Evolutionary conservation across 2,113 vertebrate genomes (phyloP), one percentile per base, ranked within the genome.

Genomic region (Clinocottus analis): DNA sequence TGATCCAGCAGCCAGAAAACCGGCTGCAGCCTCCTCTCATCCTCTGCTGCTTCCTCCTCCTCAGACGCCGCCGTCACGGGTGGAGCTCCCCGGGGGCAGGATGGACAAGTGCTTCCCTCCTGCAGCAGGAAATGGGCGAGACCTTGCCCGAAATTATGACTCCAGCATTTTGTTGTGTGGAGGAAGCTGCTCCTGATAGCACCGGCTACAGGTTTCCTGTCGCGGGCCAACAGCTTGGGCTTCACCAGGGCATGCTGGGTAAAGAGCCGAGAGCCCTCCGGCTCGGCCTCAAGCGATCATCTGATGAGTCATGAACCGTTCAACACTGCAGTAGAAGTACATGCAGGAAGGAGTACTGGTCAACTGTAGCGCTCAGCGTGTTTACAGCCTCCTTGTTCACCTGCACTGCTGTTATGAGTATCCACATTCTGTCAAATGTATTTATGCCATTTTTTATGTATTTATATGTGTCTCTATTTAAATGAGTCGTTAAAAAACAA

Each of bases 161-260:
- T 95, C 91, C 93, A 94, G 94, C 91, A 53, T 94, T 95, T 94
- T 95, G 94, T 91, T 89, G 90, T 91, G 87, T 85, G 93, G 95
- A 98, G 97, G 97, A 98, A 98, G 95, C 87, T 93, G 94, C 94
- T 97, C 96, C 95, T 93, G 96, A 97, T 97, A 97, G 96, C 95
- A 87, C 87, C 89, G 93, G 92, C 94, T 94, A 92, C 95, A 94
- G 91, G 94, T 94, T 98, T 98, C 97, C 97, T 98, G 98, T 97
- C 97, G 96, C 94, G 95, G 93, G 89, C 89, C 75, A 93, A 93
- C 93, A 92, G 83, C 89, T 96, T 93, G 89, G 90, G 89, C 92
- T 90, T 87, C 84, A 81, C 83, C 62, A 94, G 93, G 91, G 95
- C 87, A 92, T 80, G 76, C 85, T 88, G 84, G 85, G 45, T 87